Evolutionary conservation across 2,113 vertebrate genomes (phyloP).

Genomic region (Pavo muticus): DNA sequence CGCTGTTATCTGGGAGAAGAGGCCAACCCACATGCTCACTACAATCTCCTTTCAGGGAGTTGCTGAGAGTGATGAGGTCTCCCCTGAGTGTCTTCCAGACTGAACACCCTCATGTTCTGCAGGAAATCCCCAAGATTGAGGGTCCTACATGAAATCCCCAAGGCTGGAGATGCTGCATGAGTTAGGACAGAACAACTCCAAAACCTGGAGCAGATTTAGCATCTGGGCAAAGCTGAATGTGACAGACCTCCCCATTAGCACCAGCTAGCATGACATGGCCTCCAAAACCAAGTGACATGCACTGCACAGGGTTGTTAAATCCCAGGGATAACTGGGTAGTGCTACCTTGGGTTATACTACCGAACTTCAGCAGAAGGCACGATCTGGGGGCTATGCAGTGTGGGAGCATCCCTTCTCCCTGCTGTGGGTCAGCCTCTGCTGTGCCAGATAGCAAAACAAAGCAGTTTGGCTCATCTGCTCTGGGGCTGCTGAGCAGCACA

Average conservation of each 20-base stretch:
- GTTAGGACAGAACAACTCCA: background rate
- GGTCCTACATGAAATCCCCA: background rate
- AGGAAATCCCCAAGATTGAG: background rate
- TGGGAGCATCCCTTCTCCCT: background rate
- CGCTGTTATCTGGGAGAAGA: too few species aligned
- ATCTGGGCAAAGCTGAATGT: background rate
- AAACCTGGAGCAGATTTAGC: background rate
- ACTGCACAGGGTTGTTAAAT: background rate
- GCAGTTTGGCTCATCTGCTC: background rate
- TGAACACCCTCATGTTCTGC: background rate
- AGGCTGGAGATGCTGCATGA: background rate
- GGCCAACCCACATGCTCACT: too few species aligned
- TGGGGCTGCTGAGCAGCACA: background rate
- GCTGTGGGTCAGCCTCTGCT: background rate
- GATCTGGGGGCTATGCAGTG: fast-evolving
- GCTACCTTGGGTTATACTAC: fast-evolving
- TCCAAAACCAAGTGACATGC: background rate
- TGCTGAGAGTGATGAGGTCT: too few species aligned
- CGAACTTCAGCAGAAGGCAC: background rate
- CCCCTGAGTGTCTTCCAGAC: background rate
- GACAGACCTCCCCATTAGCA: background rate
- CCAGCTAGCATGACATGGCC: background rate
- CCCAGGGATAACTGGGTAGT: background rate
- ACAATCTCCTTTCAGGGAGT: too few species aligned
- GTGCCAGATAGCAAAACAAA: background rate